Conservation (phyloP, 2,888 invertebrate genomes). For the Orchesellides sinensis region DNA sequence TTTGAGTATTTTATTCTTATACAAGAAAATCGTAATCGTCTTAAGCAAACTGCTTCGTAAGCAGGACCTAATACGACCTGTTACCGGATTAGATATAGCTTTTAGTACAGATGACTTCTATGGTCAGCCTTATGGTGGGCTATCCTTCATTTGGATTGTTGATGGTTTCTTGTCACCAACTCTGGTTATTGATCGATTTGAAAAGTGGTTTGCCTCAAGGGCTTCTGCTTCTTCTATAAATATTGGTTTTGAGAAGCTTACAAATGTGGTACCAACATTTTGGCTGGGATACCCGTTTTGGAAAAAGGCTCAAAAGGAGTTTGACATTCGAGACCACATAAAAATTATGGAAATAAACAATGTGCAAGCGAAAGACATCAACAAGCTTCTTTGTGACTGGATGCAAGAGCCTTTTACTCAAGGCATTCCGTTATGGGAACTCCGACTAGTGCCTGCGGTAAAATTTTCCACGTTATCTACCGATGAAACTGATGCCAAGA, state of each 20-base stretch:
- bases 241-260: slow-evolving; percentile 8
- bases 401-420: slow-evolving; percentile 8
- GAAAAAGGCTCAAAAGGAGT: slow-evolving; percentile 24
- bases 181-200: slow-evolving; percentile 21
- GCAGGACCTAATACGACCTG: not conserved
- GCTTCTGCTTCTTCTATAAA: not conserved
- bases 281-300: slow-evolving; percentile 41
- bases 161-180: not conserved
- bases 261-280: slow-evolving; percentile 15
- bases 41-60: not conserved
- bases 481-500: not conserved
- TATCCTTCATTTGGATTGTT: slow-evolving; percentile 16
- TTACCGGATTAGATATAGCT: slow-evolving; percentile 11
- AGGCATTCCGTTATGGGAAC: slow-evolving; percentile 25
- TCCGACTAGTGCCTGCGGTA: not conserved
- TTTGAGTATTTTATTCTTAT: not conserved
- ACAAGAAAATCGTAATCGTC: not conserved
- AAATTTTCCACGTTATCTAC: not conserved
- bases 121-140: slow-evolving; percentile 11
- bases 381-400: slow-evolving; percentile 24
- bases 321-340: slow-evolving; percentile 15
- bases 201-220: not conserved
- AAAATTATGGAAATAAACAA: not conserved
- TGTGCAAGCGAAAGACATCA: not conserved
- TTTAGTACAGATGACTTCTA: slow-evolving; percentile 22